These are phyloP conservation scores for Pachyuromys duprasi DNA, from an alignment of 2,797 vertebrate species.

Conservation along the genomic window DNA sequence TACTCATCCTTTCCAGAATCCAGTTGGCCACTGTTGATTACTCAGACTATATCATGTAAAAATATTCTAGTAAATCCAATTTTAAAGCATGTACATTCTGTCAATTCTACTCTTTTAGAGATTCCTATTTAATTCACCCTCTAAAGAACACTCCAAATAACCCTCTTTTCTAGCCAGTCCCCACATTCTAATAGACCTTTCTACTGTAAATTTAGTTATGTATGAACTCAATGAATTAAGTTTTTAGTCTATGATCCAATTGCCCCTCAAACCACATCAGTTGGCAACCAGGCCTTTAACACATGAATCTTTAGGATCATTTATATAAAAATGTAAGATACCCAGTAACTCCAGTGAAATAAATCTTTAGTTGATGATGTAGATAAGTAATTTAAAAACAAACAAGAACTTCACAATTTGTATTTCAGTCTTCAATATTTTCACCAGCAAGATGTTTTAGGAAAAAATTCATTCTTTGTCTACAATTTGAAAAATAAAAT, in stretches of 20 bases:
- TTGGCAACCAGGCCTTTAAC: background rate
- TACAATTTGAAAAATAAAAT: background rate
- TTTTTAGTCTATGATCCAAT: background rate
- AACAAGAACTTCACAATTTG: background rate
- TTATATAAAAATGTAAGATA: background rate
- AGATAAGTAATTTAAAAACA: background rate
- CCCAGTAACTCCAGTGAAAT: background rate
- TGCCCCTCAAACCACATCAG: background rate
- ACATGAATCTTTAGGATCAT: background rate
- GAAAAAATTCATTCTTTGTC: background rate
- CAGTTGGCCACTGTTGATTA: background rate
- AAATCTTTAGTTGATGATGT: background rate
- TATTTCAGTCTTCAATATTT: background rate
- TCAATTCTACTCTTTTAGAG: background rate
- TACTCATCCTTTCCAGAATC: background rate
- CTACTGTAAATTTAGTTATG: background rate
- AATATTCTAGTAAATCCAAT: background rate
- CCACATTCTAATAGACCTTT: background rate
- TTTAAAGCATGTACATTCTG: background rate
- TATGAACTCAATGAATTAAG: background rate
- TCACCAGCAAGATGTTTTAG: background rate
- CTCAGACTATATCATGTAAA: too few relatives aligned
- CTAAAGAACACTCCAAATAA: background rate
- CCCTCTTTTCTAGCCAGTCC: background rate
- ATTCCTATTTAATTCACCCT: background rate